Percentiles rank a stretch among this genome's conserved stretches.
phyloP scores from a whole-genome alignment of 2,113 vertebrate species.

The Noturus placidus region DNA sequence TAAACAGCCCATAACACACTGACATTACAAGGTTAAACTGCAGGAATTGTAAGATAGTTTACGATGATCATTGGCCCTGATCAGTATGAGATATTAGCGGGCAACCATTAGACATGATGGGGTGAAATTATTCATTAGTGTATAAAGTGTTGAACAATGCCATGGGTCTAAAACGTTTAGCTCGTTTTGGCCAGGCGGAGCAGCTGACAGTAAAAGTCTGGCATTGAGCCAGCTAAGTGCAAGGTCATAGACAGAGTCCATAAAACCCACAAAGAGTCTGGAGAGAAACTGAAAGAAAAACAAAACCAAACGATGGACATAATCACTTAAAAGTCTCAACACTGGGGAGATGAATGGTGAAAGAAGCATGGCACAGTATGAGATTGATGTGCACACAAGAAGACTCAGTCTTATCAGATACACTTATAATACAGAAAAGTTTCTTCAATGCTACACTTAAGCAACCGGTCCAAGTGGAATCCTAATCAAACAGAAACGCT shows the following conservation, averaged over 20 bases:
- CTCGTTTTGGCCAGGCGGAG: background rate
- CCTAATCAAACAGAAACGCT: slow-evolving; percentile 12
- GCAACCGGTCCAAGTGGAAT: background rate
- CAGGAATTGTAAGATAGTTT: background rate
- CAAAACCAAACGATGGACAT: slow-evolving; percentile 2
- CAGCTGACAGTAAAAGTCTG: background rate
- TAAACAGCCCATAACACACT: background rate
- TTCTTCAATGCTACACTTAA: slow-evolving; percentile 5
- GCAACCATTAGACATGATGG: slow-evolving; percentile 15
- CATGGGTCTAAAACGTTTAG: slow-evolving; percentile 3
- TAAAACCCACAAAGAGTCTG: background rate
- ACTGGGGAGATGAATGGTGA: background rate
- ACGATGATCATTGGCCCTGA: background rate
- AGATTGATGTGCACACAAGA: background rate
- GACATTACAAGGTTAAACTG: slow-evolving; percentile 25
- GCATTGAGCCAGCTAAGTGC: background rate
- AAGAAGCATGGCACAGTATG: background rate
- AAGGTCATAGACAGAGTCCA: slow-evolving; percentile 30
- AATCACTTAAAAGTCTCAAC: background rate
- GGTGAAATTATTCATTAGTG: slow-evolving; percentile 32
- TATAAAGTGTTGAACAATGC: background rate
- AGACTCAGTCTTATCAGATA: background rate
- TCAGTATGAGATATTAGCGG: slow-evolving; percentile 18
- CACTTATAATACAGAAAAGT: background rate
- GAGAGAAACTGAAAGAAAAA: background rate